These are phyloP conservation scores for Seriola quinqueradiata DNA, from an alignment of 2,113 vertebrate genomes.

Conservation along the genomic window DNA sequence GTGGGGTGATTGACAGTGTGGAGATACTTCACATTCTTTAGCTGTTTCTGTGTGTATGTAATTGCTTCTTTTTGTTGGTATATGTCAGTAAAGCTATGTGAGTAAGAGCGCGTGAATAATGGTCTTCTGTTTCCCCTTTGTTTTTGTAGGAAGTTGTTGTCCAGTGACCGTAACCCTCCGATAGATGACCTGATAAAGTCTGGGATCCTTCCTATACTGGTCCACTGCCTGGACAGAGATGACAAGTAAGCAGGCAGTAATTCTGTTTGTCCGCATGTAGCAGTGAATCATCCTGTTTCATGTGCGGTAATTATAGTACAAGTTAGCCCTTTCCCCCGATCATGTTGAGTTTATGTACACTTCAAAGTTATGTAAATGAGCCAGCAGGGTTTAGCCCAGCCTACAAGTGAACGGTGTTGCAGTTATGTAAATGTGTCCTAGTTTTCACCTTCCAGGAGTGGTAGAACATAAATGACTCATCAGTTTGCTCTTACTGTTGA, in stretches of 20 bases:
- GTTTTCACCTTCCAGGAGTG: slow-evolving; percentile 53
- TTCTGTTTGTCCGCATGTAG: slow-evolving; percentile 34
- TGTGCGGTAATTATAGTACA: slow-evolving; percentile 12
- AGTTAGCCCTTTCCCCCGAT: neutral
- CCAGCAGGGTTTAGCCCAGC: slow-evolving; percentile 6
- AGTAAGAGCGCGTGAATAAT: slow-evolving; percentile 15
- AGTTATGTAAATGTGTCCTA: slow-evolving; percentile 58
- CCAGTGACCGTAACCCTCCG: slow-evolving; percentile 98
- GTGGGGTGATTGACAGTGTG: neutral
- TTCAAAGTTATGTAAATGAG: slow-evolving; percentile 53
- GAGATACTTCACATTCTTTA: slow-evolving; percentile 10
- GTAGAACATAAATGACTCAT: slow-evolving; percentile 50
- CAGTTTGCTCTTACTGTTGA: neutral
- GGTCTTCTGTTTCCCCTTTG: slow-evolving; percentile 27
- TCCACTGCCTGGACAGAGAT: slow-evolving; percentile 99
- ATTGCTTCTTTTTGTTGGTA: slow-evolving; percentile 1
- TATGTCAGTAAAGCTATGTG: neutral
- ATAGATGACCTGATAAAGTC: slow-evolving; percentile 99
- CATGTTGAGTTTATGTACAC: slow-evolving; percentile 32
- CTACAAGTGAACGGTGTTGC: slow-evolving; percentile 33
- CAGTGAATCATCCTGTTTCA: neutral
- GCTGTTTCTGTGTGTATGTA: slow-evolving; percentile 24
- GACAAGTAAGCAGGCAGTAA: slow-evolving; percentile 91
- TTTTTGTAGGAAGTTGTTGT: slow-evolving; percentile 93
- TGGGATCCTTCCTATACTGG: slow-evolving; percentile 98